phyloP scores from a whole-genome alignment of 2,888 invertebrate genomes.

The Synergus laeviventris region DNA sequence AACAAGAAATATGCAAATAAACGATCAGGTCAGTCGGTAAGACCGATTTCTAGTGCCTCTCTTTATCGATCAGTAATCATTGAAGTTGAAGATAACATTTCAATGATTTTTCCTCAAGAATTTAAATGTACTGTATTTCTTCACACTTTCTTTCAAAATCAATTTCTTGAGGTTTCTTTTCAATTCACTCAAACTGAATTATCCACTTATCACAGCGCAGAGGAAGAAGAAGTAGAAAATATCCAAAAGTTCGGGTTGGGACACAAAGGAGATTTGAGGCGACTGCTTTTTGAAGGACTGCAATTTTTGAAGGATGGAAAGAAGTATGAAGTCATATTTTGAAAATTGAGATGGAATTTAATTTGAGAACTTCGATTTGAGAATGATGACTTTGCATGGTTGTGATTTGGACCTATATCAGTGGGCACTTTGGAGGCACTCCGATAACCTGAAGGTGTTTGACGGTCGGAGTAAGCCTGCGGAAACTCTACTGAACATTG shows the following conservation, averaged over 20 bases:
- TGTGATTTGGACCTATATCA: background rate
- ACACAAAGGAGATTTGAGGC: background rate
- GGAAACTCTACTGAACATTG: slow-evolving; percentile 51
- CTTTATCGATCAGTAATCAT: slow-evolving; percentile 22
- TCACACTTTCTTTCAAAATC: background rate
- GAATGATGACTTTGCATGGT: background rate
- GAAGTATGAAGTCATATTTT: background rate
- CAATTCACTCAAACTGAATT: background rate
- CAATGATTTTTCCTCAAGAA: background rate
- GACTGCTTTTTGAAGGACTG: background rate
- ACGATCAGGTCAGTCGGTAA: slow-evolving; percentile 25
- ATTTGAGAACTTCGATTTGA: background rate
- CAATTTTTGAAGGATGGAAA: background rate
- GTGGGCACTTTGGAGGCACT: background rate
- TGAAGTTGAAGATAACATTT: background rate
- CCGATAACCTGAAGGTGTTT: slow-evolving; percentile 21
- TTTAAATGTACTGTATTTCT: background rate
- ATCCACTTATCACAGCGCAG: background rate
- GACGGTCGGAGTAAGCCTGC: slow-evolving; percentile 22
- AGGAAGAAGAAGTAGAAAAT: background rate
- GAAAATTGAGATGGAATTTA: background rate
- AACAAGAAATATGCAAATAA: slow-evolving; percentile 28
- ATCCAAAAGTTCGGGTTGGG: background rate
- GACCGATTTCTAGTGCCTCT: slow-evolving; percentile 25
- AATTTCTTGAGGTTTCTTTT: background rate